Conservation (phyloP, 2,888 invertebrate species). For the Brassicogethes aeneus region DNA sequence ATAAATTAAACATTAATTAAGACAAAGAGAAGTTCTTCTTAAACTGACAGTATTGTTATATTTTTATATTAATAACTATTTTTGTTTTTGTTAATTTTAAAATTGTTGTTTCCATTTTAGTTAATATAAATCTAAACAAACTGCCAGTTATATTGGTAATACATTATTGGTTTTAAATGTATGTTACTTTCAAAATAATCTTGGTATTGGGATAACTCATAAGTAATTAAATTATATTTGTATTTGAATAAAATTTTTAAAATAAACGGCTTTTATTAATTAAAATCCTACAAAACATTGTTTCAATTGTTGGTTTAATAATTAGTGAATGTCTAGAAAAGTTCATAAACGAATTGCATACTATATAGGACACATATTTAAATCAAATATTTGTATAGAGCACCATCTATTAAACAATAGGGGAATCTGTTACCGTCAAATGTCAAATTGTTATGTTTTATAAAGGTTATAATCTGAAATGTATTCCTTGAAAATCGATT, state of each 20-base stretch:
- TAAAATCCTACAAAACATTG: no score
- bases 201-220: background rate
- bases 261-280: no score
- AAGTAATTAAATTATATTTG: conserved; percentile 1
- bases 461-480: no score
- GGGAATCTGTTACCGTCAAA: no score
- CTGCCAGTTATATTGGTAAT: background rate
- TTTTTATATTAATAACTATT: background rate
- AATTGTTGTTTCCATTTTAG: background rate
- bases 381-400: no score
- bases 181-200: background rate
- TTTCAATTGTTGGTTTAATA: no score
- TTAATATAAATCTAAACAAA: background rate
- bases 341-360: no score
- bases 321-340: no score
- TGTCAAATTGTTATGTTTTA: no score
- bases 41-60: background rate
- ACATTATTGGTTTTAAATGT: background rate
- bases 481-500: no score
- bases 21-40: background rate
- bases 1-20: background rate
- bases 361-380: no score
- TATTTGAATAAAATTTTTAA: background rate
- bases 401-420: no score
- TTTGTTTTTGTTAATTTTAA: background rate